Conservation (phyloP, 35 echinoderm and acorn worm species). For the Ptychodera flava region DNA sequence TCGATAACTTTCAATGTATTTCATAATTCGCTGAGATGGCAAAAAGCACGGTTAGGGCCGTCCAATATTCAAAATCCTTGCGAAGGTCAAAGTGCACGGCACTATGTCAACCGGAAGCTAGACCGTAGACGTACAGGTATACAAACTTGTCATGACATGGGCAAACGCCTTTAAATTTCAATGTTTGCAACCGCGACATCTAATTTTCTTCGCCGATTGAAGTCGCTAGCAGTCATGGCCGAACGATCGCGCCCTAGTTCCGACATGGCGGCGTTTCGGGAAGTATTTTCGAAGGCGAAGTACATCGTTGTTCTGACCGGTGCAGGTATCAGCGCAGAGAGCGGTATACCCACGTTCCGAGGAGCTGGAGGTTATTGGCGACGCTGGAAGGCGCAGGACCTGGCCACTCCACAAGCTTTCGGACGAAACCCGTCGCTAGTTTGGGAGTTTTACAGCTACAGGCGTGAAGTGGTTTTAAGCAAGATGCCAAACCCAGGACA, state of each 20-base stretch:
- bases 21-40: no score
- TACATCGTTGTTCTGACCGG: conserved; percentile 83
- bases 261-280: conserved; percentile 73
- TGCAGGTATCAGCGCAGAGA: conserved; percentile 91
- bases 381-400: conserved; percentile 62
- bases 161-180: no score
- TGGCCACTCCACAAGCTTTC: conserved; percentile 87
- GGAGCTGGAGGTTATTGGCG: conserved; percentile 92
- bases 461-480: conserved; percentile 70
- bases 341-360: conserved; percentile 92
- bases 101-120: no score
- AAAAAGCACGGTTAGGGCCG: no score
- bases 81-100: no score
- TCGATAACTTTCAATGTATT: no score
- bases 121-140: no score
- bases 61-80: no score
- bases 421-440: conserved; percentile 73
- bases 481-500: conserved; percentile 91
- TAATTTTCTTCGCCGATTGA: not conserved
- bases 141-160: no score
- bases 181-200: no score
- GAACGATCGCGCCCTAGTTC: conserved; percentile 61
- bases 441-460: conserved; percentile 96
- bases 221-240: not conserved
- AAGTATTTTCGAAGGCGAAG: conserved; percentile 82